These are phyloP conservation scores for Gonatopus flavifemur DNA, from an alignment of 1,140 invertebrate species.

Conservation along the genomic window DNA sequence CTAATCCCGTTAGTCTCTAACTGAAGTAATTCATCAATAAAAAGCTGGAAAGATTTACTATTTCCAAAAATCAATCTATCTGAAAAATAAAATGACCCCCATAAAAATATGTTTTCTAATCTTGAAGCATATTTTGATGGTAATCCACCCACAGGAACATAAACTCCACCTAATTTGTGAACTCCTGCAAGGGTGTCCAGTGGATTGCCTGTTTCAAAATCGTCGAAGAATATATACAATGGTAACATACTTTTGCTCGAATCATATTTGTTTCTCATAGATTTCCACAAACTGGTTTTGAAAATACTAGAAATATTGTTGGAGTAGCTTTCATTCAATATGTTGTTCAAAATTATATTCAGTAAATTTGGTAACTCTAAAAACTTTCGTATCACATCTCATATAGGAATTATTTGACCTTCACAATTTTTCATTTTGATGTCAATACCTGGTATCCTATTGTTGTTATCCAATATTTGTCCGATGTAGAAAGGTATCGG, in stretches of 20 bases:
- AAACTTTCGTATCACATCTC: not conserved
- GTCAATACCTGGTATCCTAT: not conserved
- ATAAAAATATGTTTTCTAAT: constrained; percentile 27
- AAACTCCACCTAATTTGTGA: constrained; percentile 29
- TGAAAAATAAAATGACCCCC: constrained; percentile 20
- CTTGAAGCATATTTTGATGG: constrained; percentile 18
- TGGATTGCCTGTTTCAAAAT: constrained; percentile 27
- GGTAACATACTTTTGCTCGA: not conserved
- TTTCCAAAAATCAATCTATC: constrained; percentile 33
- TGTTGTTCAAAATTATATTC: not conserved
- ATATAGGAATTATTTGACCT: not conserved
- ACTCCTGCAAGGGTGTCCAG: constrained; percentile 24
- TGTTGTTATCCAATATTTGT: not conserved
- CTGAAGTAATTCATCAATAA: constrained; percentile 18
- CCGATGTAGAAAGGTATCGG: not conserved
- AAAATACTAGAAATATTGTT: not conserved
- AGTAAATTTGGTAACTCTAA: not conserved
- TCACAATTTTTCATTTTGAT: not conserved
- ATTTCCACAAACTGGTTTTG: not conserved
- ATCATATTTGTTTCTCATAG: not conserved
- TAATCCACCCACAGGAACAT: constrained; percentile 28
- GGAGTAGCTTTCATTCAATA: not conserved
- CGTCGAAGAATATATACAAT: constrained; percentile 17
- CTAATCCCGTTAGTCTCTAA: constrained; percentile 11
- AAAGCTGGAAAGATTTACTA: constrained; percentile 43